Evolutionary conservation across 2,113 vertebrate genomes (phyloP), one percentile per base, ranked within the genome.

Genomic region (Ctenodactylus gundi): DNA sequence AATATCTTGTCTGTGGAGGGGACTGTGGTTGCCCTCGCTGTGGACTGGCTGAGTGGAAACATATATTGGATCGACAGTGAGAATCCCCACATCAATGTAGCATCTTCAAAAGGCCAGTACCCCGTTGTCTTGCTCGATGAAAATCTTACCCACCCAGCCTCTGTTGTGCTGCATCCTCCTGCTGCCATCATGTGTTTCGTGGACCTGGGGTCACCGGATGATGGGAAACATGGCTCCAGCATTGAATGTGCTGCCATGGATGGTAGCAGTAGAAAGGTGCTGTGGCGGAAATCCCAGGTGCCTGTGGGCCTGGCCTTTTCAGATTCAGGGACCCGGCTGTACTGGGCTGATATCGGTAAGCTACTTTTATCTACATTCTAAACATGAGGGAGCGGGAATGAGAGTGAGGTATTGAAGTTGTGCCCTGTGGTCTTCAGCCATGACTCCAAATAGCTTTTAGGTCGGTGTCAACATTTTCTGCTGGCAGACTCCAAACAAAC

Each of bases 21-120:
- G 62, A 70, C 20, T 0, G 98, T 99, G 84, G 97, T 94, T 0
- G 98, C 98, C 51, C 89, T 99, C 80, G 99, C 99, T 36, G 97
- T 99, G 27, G 99, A 99, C 97, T 99, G 99, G 99, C 95, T 99
- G 91, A 99, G 98, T 0, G 97, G 97, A 2, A 99, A 99, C 96
- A 92, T 99, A 36, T 99, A 99, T 96, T 99, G 99, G 99, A 99
- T 99, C 8, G 98, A 98, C 78, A 96, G 58, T 0, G 93, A 95
- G 17, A 97, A 94, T 0, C 95, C 98, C 7, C 91, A 96, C 85
- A 98, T 99, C 90, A 96, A 95, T 0, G 98, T 99, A 60, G 98
- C 98, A 20, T 98, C 99, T 3, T 91, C 96, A 0, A 67, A 94
- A 27, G 96, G 98, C 0, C 96, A 57, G 64, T 98, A 98, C 97